Evolutionary conservation across 2,888 invertebrate species (phyloP), one percentile per base, ranked within the genome.

Genomic region (Habroteleia sp.): DNA sequence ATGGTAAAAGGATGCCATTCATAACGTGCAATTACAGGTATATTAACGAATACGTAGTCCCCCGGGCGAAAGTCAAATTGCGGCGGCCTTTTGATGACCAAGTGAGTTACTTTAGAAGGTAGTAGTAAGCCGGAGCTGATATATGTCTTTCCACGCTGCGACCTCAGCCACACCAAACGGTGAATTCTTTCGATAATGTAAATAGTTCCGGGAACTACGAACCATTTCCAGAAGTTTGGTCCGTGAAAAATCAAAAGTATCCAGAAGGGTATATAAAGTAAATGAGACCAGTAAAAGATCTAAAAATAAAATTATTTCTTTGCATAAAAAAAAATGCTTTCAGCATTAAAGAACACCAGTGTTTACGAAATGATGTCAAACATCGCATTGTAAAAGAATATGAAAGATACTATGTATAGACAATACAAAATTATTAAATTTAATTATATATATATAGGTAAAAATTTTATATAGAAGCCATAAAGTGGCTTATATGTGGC

Each of bases 1-100:
- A 98, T 95, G 0, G 98, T 98, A 84, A 98, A 97, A 0, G 98
- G 97, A 91, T 98, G 98, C 97, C 97, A 98, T 89, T 98, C 98
- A 83, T 96, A 96, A 63, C 93, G 93, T 0, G 98, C 97, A 71
- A 98, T 96, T 3, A 93, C 93, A 0, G 98, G 98, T 52, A 98
- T 94, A 84, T 97, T 96, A 0, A 97, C 94, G 84, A 96, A 98
- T 27, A 97, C 93, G 86, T 97, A 98, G 89, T 98, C 98, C 0
- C 98, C 98, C 0, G 98, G 96, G 84, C 94, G 94, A 88, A 95
- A 98, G 83, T 94, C 93, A 85, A 98, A 97, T 85, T 95, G 93
- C 0, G 92, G 90, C 0, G 98, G 97, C 0, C 96, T 90, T 80
- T 95, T 94, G 74, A 98, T 96, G 10, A 97, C 96, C 80, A 98